Percentiles rank a stretch among this genome's conserved stretches.
Evolutionary conservation across 2,797 vertebrate genomes (phyloP).

Genomic region (Rhynchonycteris naso): DNA sequence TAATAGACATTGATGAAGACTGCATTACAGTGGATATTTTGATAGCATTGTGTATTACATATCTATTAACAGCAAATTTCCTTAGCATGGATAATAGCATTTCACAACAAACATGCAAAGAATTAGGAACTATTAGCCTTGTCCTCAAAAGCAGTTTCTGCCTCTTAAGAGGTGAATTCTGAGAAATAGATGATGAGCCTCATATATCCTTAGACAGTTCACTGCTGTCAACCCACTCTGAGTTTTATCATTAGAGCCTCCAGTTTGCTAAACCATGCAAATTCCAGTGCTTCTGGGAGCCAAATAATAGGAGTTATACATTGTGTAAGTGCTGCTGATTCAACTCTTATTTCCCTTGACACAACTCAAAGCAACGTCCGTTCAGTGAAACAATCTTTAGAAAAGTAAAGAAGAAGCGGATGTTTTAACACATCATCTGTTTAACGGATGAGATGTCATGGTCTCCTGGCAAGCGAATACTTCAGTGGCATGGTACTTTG

Average conservation of each 20-base stretch:
- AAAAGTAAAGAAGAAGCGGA: constrained; percentile 67
- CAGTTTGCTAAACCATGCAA: constrained; percentile 76
- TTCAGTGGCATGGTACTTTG: constrained; percentile 68
- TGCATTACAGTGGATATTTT: constrained; percentile 70
- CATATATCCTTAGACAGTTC: background rate
- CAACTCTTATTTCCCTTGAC: constrained; percentile 70
- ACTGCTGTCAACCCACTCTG: background rate
- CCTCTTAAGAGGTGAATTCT: constrained; percentile 52
- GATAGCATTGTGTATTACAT: constrained; percentile 61
- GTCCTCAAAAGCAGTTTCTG: constrained; percentile 58
- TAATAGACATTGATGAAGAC: constrained; percentile 67
- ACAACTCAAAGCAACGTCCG: constrained; percentile 63
- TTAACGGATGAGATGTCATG: constrained; percentile 67
- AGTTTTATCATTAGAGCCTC: constrained; percentile 70
- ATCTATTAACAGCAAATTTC: constrained; percentile 78
- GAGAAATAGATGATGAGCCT: background rate
- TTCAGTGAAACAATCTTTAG: constrained; percentile 64
- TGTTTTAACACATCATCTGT: constrained; percentile 70
- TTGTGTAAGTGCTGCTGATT: constrained; percentile 61
- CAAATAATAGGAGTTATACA: constrained; percentile 71
- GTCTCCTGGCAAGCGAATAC: constrained; percentile 65
- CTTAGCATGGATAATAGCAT: constrained; percentile 69
- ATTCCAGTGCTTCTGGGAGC: constrained; percentile 73
- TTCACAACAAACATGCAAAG: constrained; percentile 72
- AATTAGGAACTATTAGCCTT: constrained; percentile 71